These are phyloP conservation scores for Pelagia noctiluca DNA, from an alignment of 30 jellyfish, hydroid and myxozoan species.

Conservation along the genomic window DNA sequence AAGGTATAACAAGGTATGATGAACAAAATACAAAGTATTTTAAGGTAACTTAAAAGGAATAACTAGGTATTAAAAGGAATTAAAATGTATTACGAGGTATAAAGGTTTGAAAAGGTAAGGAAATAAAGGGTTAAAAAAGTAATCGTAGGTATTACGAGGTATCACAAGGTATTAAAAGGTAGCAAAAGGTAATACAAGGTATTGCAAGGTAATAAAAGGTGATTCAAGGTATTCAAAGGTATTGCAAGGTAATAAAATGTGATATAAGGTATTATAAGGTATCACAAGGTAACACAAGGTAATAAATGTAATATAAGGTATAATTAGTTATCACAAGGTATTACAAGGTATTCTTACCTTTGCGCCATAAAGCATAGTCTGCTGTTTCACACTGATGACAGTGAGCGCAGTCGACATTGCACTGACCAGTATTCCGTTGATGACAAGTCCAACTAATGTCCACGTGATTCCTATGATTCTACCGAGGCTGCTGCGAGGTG, in stretches of 20 bases:
- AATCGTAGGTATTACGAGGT: no score
- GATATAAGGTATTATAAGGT: neutral
- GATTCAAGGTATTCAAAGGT: neutral
- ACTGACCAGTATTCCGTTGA: constrained; percentile 66
- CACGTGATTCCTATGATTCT: constrained; percentile 65
- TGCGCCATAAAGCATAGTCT: constrained; percentile 66
- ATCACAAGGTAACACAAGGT: neutral
- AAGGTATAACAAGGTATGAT: no score
- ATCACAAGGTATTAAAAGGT: no score
- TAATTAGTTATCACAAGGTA: no score
- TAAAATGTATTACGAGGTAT: no score
- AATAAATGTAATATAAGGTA: neutral
- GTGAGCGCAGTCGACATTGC: constrained; percentile 69
- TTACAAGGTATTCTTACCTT: constrained; percentile 29
- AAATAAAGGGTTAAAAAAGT: neutral
- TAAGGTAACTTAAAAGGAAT: neutral
- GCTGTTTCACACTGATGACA: constrained; percentile 31
- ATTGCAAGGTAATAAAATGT: neutral
- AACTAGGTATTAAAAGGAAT: neutral
- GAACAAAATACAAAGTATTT: neutral
- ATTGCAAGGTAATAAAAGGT: no score
- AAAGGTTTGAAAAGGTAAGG: neutral
- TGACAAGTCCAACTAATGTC: constrained; percentile 62
- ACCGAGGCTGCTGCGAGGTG: constrained; percentile 60
- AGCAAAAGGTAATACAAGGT: neutral